phyloP scores from a whole-genome alignment of 2,888 invertebrate species.

The Lasioglossum villosulum region DNA sequence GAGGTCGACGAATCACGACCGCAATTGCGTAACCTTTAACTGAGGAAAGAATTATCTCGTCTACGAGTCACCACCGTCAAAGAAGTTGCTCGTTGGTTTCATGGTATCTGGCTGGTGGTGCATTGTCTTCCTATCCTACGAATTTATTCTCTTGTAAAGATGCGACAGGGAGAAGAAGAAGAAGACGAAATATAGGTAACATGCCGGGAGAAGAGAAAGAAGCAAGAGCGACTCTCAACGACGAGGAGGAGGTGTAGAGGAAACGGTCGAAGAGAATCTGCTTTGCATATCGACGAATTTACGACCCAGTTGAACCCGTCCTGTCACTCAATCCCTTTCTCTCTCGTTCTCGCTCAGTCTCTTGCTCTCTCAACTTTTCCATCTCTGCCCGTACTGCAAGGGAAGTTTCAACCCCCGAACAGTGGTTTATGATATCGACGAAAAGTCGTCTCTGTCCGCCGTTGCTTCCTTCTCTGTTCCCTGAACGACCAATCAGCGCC shows the following conservation, averaged over 20 bases:
- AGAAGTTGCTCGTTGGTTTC: slow-evolving; percentile 39
- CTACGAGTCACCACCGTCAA: slow-evolving; percentile 33
- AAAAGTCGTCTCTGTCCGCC: slow-evolving; percentile 59
- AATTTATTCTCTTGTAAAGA: slow-evolving; percentile 46
- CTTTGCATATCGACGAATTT: slow-evolving; percentile 81
- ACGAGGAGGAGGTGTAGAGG: slow-evolving; percentile 61
- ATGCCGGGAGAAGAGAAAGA: background rate
- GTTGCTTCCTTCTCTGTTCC: slow-evolving; percentile 41
- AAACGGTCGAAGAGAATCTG: slow-evolving; percentile 61
- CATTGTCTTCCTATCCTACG: slow-evolving; percentile 39
- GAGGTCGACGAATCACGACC: slow-evolving; percentile 55
- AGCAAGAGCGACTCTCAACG: slow-evolving; percentile 49
- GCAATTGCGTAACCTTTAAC: slow-evolving; percentile 63
- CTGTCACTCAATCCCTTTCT: slow-evolving; percentile 58
- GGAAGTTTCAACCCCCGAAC: slow-evolving; percentile 69
- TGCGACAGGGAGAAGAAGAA: background rate
- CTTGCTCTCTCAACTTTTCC: slow-evolving; percentile 4
- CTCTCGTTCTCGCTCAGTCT: slow-evolving; percentile 1
- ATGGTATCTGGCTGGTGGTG: background rate
- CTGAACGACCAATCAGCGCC: slow-evolving; percentile 60
- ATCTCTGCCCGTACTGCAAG: slow-evolving; percentile 33
- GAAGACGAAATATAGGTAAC: slow-evolving; percentile 11
- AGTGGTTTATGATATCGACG: slow-evolving; percentile 78
- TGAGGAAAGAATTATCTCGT: slow-evolving; percentile 53
- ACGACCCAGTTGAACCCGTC: slow-evolving; percentile 73